Evolutionary conservation across 37 sponge, comb jelly and placozoan genomes (phyloP).

Genomic region (Eunapius fragilis): DNA sequence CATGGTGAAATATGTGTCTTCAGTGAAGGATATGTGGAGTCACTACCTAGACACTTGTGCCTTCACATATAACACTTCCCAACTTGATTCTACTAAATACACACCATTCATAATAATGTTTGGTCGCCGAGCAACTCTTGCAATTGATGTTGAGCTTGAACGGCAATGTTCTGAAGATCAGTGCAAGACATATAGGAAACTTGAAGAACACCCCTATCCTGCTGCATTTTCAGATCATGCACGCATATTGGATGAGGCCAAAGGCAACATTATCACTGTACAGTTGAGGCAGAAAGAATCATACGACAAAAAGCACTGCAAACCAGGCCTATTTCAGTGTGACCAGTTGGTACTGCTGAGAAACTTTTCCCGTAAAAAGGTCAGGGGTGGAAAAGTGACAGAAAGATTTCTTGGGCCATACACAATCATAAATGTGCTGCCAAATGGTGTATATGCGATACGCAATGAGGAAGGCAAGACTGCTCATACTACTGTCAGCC

Average conservation of each 20-base stretch:
- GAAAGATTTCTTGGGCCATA: conserved; percentile 26
- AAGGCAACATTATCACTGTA: conserved; percentile 60
- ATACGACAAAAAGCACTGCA: conserved; percentile 67
- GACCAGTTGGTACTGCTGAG: conserved; percentile 59
- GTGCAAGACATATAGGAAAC: neutral
- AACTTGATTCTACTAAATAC: conserved; percentile 63
- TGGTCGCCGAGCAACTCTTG: too few species aligned
- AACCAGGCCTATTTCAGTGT: conserved; percentile 28
- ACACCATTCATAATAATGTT: conserved; percentile 76
- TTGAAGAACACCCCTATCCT: neutral
- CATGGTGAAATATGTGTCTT: conserved; percentile 52
- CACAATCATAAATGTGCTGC: too few species aligned
- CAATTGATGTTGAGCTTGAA: conserved; percentile 54
- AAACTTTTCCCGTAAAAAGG: conserved; percentile 68
- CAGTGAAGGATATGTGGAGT: conserved; percentile 50
- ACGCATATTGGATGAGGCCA: conserved; percentile 43
- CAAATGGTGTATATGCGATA: too few species aligned
- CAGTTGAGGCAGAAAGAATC: conserved; percentile 70
- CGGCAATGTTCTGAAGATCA: conserved; percentile 17
- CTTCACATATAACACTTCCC: conserved; percentile 76
- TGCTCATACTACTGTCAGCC: too few species aligned
- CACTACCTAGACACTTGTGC: conserved; percentile 61
- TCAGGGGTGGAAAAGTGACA: conserved; percentile 64
- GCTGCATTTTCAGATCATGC: neutral
- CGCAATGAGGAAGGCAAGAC: too few species aligned